A percentile compares a stretch with the other conserved stretches of the same genome.
Evolutionary conservation across 2,113 vertebrate genomes (phyloP).

Genomic region (Vidua macroura): DNA sequence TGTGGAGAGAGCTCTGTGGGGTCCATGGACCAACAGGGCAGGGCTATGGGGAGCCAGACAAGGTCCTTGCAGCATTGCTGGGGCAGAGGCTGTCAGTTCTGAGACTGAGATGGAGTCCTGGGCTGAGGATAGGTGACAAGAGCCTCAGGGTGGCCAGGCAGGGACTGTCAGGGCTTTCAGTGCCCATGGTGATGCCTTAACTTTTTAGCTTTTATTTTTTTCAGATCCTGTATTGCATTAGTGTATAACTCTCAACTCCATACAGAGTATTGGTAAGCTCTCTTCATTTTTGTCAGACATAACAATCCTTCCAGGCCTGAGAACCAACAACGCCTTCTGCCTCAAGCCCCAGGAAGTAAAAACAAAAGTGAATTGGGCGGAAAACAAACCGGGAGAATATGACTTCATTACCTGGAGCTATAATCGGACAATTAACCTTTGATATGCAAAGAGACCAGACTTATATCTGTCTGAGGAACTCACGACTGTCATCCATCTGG

Average conservation of each 20-base stretch:
- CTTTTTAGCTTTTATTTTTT: background rate
- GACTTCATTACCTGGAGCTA: background rate
- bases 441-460: background rate
- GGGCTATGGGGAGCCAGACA: background rate
- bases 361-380: fast-evolving
- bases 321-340: background rate
- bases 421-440: background rate
- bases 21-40: background rate
- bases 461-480: background rate
- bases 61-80: fast-evolving
- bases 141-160: fast-evolving
- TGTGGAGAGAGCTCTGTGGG: background rate
- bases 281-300: background rate
- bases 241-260: background rate
- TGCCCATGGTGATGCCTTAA: background rate
- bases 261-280: background rate
- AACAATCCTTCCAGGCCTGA: background rate
- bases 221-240: background rate
- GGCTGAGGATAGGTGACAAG: background rate
- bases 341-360: background rate
- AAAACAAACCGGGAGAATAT: background rate
- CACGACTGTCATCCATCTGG: background rate
- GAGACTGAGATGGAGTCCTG: background rate
- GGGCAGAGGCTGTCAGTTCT: background rate
- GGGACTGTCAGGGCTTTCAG: background rate